Base-by-base conservation (phyloP, 1,140 invertebrate species). In the Musca domestica region DNA sequence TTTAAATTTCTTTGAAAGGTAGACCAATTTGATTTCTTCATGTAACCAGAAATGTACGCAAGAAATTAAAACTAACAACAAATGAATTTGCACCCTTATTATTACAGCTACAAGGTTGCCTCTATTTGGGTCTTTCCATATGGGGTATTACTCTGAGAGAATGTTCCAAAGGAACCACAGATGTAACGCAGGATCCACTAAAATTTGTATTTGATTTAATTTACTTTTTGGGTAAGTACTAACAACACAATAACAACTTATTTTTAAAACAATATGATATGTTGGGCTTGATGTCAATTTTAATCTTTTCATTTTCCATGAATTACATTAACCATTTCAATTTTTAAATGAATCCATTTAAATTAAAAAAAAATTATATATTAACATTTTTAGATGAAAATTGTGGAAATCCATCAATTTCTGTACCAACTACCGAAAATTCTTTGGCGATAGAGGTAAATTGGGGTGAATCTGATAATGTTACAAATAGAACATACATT, bases 191-290 rank as follows among this genome's bases (percentile, higher is more conserved):
- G 0, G 64, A 77, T 5, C 77, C 76, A 1, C 75, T 80, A 22
- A 70, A 69, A 63, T 80, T 76, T 51, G 76, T 75, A 20, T 74
- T 76, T 69, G 70, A 77, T 25, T 17, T 77, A 10, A 74, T 80
- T 14, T 80, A 80, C 51, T 80, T 80, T 54, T 9, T 63, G 10
- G 19, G 77, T 77, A 63, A 72, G 77, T 47, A 34, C 12, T 41
- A 41, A 41, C 12, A n/a, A 30, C 3, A 30, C 27, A 4, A n/a
- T n/a, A 30, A 4, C 27, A 30, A 30, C 27, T 30, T 30, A 30
- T 30, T 30, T 30, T 30, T 30, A 30, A 30, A 30, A 30, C 3
- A 30, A 30, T 30, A 9, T 30, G 27, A 30, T n/a, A n/a, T n/a
- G n/a, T n/a, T n/a, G n/a, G n/a, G n/a, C n/a, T n/a, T n/a, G n/a